Evolutionary conservation across 2,797 vertebrate species (phyloP).

Genomic region (Spea hammondii): DNA sequence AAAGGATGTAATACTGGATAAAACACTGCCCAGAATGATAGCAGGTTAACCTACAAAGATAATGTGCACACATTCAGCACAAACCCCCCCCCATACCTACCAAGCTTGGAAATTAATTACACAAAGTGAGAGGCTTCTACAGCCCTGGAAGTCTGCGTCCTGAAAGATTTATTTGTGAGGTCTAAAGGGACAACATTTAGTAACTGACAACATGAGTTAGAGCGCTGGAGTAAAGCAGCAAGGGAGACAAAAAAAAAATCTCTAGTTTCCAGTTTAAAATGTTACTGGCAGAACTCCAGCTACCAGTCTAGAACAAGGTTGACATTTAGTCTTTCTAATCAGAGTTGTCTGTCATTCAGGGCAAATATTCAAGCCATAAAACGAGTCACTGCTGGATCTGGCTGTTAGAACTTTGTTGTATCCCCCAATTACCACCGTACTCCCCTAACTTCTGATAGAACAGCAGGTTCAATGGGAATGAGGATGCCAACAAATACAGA

Average conservation of each 20-base stretch:
- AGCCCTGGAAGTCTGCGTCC: slow-evolving; percentile 58
- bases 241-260: slow-evolving; percentile 54
- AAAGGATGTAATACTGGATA: not conserved
- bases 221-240: slow-evolving; percentile 45
- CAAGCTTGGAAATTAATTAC: slow-evolving; percentile 37
- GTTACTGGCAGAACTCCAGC: slow-evolving; percentile 60
- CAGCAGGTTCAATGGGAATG: slow-evolving; percentile 29
- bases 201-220: slow-evolving; percentile 44
- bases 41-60: slow-evolving; percentile 6
- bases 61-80: slow-evolving; percentile 3
- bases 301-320: slow-evolving; percentile 63
- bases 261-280: slow-evolving; percentile 56
- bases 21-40: not conserved
- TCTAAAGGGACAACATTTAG: slow-evolving; percentile 58
- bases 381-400: slow-evolving; percentile 55
- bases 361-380: slow-evolving; percentile 61
- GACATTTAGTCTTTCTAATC: slow-evolving; percentile 66
- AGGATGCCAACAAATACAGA: fast-evolving
- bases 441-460: slow-evolving; percentile 42
- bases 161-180: slow-evolving; percentile 56
- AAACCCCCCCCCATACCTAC: slow-evolving; percentile 1
- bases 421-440: slow-evolving; percentile 2
- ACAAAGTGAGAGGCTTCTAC: slow-evolving; percentile 54
- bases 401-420: slow-evolving; percentile 7
- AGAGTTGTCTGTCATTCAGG: slow-evolving; percentile 57